phyloP scores from a whole-genome alignment of 2,888 invertebrate species.

The Eupithecia exiguata region DNA sequence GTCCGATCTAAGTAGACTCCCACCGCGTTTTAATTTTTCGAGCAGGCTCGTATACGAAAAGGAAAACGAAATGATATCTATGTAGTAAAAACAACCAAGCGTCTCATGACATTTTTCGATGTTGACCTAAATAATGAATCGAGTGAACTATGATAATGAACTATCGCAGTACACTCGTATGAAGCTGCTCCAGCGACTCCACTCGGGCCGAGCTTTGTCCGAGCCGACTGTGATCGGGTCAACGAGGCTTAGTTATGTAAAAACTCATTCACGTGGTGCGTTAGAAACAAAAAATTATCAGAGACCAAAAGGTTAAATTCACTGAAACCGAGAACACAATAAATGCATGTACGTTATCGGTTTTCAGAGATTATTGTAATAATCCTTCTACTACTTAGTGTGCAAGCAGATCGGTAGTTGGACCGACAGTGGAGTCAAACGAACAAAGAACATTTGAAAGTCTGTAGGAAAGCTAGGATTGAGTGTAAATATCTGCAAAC shows the following conservation, averaged over 20 bases:
- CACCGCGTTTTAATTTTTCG: too few species aligned
- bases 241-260: background rate
- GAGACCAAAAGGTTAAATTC: background rate
- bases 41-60: too few species aligned
- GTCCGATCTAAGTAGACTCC: too few species aligned
- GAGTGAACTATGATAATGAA: too few species aligned
- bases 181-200: too few species aligned
- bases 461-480: background rate
- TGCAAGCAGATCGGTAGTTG: background rate
- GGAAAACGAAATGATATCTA: too few species aligned
- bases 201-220: too few species aligned
- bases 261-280: background rate
- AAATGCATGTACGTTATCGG: background rate
- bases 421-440: background rate
- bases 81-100: too few species aligned
- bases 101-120: too few species aligned
- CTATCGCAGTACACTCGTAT: too few species aligned
- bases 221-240: too few species aligned
- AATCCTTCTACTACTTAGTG: background rate
- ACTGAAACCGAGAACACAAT: background rate
- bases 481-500: background rate
- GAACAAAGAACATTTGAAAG: background rate
- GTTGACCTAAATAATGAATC: too few species aligned
- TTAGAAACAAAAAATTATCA: background rate
- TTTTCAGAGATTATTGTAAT: background rate